Evolutionary conservation across 2,797 vertebrate genomes (phyloP), one percentile per base, ranked within the genome.

Genomic region (Danio albolineatus): DNA sequence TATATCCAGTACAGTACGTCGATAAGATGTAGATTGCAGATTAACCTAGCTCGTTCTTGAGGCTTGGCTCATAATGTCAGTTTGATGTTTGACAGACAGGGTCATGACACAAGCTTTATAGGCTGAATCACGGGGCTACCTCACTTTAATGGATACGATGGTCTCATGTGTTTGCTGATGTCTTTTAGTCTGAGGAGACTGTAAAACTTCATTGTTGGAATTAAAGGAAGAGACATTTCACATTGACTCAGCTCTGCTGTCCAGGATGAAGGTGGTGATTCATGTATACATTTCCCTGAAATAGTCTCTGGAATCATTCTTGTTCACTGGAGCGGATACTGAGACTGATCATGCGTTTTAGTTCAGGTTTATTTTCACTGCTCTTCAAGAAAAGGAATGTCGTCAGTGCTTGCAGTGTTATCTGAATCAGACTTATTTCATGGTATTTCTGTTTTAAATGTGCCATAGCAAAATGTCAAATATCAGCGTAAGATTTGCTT

Each of bases 371-470:
- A 21, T 53, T 60, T 48, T 14, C 41, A 28, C 21, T 59, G 5
- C 10, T 19, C 7, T 14, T 71, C 49, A 54, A 48, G 21, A 36
- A 12, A 8, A 48, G 28, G n/a, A 62, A 41, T 19, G 7, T 8
- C 39, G 57, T 61, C 44, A 19, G 4, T 51, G 14, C 43, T 72
- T 14, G 43, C 41, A 65, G 17, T 2, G 7, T 7, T 9, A 16
- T 74, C 59, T 51, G 36, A 75, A 75, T 51, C 73, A 53, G 21
- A 46, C 71, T 21, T 9, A 53, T 65, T 64, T 43, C 36, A 54
- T 65, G 17, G 9, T 17, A 61, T 5, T 43, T 21, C 2, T 0
- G 8, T 75, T 64, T 43, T 16, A 21, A 36, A 39, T 10, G 39
- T 51, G n/a, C n/a, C n/a, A n/a, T 9, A 74, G 38, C n/a, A 53